These are phyloP conservation scores for Caranx melampygus DNA, from an alignment of 2,113 vertebrate genomes.

Conservation along the genomic window DNA sequence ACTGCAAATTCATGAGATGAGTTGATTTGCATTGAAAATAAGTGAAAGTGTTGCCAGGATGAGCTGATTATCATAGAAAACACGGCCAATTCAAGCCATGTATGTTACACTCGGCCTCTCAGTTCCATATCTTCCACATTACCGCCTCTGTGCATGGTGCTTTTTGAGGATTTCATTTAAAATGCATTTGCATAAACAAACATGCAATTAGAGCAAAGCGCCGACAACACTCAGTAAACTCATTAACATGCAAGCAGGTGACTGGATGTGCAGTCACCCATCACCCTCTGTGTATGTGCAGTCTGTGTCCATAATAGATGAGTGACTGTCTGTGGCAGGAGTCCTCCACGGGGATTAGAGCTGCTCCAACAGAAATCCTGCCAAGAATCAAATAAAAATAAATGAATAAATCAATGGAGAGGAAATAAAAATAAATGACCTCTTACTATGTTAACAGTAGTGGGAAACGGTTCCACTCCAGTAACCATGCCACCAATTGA, in stretches of 20 bases:
- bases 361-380: neutral
- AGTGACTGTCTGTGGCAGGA: neutral
- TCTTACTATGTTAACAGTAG: neutral
- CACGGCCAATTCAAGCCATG: neutral
- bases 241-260: neutral
- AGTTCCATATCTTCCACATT: neutral
- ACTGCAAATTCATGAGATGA: constrained; percentile 17
- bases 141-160: neutral
- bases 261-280: neutral
- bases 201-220: neutral
- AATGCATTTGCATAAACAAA: constrained; percentile 37
- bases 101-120: neutral
- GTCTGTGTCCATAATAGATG: neutral
- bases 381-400: neutral
- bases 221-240: neutral
- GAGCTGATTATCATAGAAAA: constrained; percentile 38
- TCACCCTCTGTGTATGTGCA: neutral
- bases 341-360: neutral
- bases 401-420: neutral
- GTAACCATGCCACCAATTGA: neutral
- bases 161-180: neutral
- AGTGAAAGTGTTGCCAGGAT: neutral
- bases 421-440: neutral
- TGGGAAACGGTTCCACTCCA: neutral
- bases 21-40: constrained; percentile 54